phyloP scores from a whole-genome alignment of 2,797 vertebrate species.

The Molothrus ater region DNA sequence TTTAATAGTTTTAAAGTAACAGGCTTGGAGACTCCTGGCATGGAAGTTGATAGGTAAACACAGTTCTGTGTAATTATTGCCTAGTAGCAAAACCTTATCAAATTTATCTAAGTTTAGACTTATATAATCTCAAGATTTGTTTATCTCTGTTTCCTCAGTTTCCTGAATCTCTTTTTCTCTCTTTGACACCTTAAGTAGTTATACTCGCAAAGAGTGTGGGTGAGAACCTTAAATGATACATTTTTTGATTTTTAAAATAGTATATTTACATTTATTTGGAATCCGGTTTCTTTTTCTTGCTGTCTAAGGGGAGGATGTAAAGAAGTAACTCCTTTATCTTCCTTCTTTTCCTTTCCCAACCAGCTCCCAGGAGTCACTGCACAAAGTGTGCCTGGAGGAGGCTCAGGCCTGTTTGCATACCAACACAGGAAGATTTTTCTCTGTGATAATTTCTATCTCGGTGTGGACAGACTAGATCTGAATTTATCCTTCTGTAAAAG shows the following conservation, averaged over 20 bases:
- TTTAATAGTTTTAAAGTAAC: conserved; percentile 5
- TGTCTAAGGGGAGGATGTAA: background rate
- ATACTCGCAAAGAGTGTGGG: background rate
- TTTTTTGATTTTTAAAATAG: background rate
- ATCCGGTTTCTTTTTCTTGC: background rate
- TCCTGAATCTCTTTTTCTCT: background rate
- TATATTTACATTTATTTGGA: background rate
- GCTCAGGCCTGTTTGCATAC: background rate
- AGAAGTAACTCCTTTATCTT: background rate
- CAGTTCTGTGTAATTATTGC: background rate
- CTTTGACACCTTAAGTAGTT: background rate
- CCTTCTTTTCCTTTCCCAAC: background rate
- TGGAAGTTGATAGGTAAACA: background rate
- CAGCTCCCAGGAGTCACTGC: background rate
- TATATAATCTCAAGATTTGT: background rate
- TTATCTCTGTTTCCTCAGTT: background rate
- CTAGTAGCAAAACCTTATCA: background rate
- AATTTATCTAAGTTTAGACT: background rate
- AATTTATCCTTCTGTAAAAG: background rate
- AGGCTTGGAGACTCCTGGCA: background rate
- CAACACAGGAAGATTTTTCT: background rate
- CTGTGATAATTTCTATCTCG: background rate
- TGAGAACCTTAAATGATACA: background rate
- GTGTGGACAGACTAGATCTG: background rate
- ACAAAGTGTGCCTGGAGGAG: background rate